Evolutionary conservation across 2,888 invertebrate species (phyloP).

Genomic region (Lycocerus yunnanus): DNA sequence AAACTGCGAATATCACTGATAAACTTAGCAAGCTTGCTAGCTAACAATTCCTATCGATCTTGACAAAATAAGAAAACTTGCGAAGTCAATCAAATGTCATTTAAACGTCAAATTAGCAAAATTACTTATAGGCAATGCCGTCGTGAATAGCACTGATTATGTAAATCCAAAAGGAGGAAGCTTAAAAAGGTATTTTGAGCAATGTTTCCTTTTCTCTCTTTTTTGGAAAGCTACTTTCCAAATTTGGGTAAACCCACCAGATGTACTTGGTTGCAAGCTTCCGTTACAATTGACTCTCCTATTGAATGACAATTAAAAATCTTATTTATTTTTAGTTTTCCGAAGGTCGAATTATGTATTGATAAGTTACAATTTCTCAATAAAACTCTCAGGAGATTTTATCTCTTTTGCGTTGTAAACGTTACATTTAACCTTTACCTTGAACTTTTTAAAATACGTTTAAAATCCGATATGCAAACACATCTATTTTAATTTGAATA

Average conservation of each 20-base stretch:
- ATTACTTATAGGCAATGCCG: no score
- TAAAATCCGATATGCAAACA: constrained; percentile 11
- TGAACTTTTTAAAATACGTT: constrained; percentile 14
- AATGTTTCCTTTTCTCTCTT: neutral
- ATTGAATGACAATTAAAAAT: neutral
- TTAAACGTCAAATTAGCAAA: no score
- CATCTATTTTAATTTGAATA: constrained; percentile 1
- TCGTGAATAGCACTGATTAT: no score
- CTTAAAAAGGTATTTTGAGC: no score
- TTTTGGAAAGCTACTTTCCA: neutral
- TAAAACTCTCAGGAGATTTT: constrained; percentile 10
- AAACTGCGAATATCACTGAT: no score
- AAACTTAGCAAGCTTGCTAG: no score
- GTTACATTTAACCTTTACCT: constrained; percentile 13
- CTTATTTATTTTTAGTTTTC: neutral
- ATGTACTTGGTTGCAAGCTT: neutral
- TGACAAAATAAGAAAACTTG: no score
- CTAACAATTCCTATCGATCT: no score
- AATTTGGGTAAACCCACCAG: neutral
- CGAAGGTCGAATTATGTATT: neutral
- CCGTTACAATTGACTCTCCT: neutral
- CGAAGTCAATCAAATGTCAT: no score
- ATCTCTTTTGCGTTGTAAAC: constrained; percentile 15
- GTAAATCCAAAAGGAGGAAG: no score
- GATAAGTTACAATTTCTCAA: neutral